Conservation (phyloP, 2,888 invertebrate species). For the Macropis europaea region DNA sequence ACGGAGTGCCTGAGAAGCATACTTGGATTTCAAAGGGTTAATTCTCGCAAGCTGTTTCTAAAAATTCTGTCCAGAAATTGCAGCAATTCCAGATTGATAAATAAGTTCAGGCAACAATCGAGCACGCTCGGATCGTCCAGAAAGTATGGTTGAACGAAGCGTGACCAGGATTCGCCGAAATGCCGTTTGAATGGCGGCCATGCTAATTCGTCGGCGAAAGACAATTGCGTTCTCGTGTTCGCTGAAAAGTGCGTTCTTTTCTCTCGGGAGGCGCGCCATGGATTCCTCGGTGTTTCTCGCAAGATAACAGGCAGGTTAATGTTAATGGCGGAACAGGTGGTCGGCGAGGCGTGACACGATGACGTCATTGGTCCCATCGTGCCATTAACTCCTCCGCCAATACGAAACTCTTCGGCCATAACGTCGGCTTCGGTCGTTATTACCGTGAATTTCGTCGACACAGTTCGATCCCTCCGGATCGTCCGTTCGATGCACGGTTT, state of each 20-base stretch:
- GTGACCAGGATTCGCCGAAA: constrained; percentile 52
- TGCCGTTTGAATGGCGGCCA: constrained; percentile 46
- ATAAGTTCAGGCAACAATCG: constrained; percentile 20
- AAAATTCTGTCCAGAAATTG: too few relatives aligned
- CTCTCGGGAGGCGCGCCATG: constrained; percentile 9
- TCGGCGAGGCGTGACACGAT: constrained; percentile 76
- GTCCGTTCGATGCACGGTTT: too few relatives aligned
- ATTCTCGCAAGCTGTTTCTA: too few relatives aligned
- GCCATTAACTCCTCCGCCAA: constrained; percentile 33
- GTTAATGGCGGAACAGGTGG: constrained; percentile 76
- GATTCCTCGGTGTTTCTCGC: constrained; percentile 47
- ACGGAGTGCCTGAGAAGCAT: too few relatives aligned
- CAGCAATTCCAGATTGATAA: too few relatives aligned
- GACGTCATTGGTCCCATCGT: constrained; percentile 75
- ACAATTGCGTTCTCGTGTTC: constrained; percentile 64
- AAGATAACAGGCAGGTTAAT: constrained; percentile 65
- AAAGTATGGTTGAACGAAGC: constrained; percentile 43
- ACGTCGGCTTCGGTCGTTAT: constrained; percentile 8
- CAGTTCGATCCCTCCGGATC: too few relatives aligned
- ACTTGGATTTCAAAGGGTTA: too few relatives aligned
- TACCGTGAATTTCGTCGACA: neutral
- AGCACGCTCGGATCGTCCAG: neutral
- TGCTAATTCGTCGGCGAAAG: constrained; percentile 48
- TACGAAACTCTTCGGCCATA: constrained; percentile 37
- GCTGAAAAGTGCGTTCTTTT: constrained; percentile 53